Percentiles rank a stretch among this genome's conserved stretches.
Evolutionary conservation across 2,113 vertebrate genomes (phyloP).

Genomic region (Oryzias melastigma): DNA sequence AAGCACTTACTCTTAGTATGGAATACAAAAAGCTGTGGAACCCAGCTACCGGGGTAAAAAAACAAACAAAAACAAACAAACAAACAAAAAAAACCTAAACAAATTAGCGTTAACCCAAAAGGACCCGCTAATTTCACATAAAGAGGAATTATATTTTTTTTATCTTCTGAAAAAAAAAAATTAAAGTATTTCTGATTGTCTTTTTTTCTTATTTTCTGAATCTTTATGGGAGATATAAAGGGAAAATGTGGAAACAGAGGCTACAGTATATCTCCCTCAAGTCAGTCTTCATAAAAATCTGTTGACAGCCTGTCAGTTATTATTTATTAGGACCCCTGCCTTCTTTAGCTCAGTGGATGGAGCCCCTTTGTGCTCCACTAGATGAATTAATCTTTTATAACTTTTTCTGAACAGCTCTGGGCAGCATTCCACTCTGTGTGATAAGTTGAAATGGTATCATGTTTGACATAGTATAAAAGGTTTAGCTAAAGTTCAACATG

Average conservation of each 20-base stretch:
- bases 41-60: neutral
- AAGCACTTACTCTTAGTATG: neutral
- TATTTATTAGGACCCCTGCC: slow-evolving; percentile 45
- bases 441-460: neutral
- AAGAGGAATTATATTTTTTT: neutral
- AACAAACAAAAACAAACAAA: no score
- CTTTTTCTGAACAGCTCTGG: slow-evolving; percentile 8
- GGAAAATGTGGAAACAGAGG: slow-evolving; percentile 12
- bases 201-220: neutral
- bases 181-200: slow-evolving; percentile 17
- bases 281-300: slow-evolving; percentile 37
- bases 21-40: neutral
- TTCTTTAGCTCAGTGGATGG: slow-evolving; percentile 33
- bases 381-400: slow-evolving; percentile 46
- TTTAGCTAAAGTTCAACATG: neutral
- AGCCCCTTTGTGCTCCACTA: slow-evolving; percentile 26
- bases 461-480: neutral
- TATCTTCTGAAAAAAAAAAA: slow-evolving; percentile 35
- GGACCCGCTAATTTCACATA: no score
- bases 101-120: no score
- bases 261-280: slow-evolving; percentile 10
- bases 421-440: neutral
- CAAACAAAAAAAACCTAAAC: no score
- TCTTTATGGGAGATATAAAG: slow-evolving; percentile 12
- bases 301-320: slow-evolving; percentile 35